Evolutionary conservation across 2,888 invertebrate species (phyloP).

Genomic region (Byasa hedistus): DNA sequence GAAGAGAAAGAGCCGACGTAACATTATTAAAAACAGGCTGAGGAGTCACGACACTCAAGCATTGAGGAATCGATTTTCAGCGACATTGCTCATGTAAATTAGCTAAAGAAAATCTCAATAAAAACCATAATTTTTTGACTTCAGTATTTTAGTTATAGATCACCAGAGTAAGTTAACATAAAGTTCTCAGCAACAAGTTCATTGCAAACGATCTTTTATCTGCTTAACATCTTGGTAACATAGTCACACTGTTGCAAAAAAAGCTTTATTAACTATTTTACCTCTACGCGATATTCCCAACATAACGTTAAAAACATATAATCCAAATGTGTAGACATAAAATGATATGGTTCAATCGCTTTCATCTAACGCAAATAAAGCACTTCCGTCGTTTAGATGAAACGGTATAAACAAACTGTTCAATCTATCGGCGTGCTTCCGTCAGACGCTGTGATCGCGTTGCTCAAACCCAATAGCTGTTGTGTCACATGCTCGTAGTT

Average conservation of each 20-base stretch:
- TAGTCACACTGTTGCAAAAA: no score
- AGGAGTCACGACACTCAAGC: no score
- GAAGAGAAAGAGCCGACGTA: no score
- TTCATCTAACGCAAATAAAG: constrained; percentile 25
- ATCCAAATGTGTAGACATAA: constrained; percentile 15
- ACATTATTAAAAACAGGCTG: no score
- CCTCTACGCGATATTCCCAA: not conserved
- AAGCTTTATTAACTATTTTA: not conserved
- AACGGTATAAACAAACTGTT: constrained; percentile 29
- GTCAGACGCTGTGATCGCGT: constrained; percentile 21
- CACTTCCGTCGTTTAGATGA: constrained; percentile 27
- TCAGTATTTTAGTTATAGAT: no score
- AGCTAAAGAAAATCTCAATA: not conserved
- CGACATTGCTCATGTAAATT: not conserved
- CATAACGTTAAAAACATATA: not conserved
- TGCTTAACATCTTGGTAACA: no score
- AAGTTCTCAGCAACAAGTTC: no score
- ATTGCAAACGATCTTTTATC: not conserved
- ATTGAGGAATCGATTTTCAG: no score
- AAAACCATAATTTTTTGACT: no score
- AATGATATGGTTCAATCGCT: constrained; percentile 16
- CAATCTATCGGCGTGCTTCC: constrained; percentile 23
- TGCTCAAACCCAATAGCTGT: constrained; percentile 14
- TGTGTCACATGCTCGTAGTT: constrained; percentile 19
- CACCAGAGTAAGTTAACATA: no score